Evolutionary conservation across 2,113 vertebrate species (phyloP).

Genomic region (Tragelaphus buxtoni): DNA sequence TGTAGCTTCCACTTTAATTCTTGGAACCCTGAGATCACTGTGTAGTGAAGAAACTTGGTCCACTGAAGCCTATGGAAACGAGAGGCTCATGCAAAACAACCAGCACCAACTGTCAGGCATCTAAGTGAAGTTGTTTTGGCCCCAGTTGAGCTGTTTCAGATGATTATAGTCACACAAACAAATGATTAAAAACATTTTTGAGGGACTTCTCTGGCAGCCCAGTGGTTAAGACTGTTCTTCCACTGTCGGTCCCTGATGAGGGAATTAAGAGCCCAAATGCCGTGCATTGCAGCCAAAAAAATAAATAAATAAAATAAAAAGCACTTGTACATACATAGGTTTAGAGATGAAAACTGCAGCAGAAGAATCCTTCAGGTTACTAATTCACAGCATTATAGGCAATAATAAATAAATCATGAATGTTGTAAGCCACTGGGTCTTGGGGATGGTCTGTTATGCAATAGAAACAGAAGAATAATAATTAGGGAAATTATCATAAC

Average conservation of each 20-base stretch:
- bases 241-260: neutral
- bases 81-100: neutral
- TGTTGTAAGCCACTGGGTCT: neutral
- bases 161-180: neutral
- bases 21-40: neutral
- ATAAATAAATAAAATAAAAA: neutral
- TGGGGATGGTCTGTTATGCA: neutral
- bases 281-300: neutral
- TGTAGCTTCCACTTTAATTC: neutral
- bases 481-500: neutral
- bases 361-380: neutral
- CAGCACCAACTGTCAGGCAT: neutral
- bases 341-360: neutral
- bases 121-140: neutral
- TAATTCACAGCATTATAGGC: neutral
- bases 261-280: neutral
- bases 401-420: neutral
- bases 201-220: neutral
- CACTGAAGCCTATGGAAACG: neutral
- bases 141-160: neutral
- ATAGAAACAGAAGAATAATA: neutral
- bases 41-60: neutral
- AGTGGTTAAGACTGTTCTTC: neutral
- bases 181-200: neutral
- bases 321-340: neutral